A percentile compares a stretch with the other conserved stretches of the same genome.
Conservation (phyloP, 2,888 invertebrate species). For the Chrysolina americana region DNA sequence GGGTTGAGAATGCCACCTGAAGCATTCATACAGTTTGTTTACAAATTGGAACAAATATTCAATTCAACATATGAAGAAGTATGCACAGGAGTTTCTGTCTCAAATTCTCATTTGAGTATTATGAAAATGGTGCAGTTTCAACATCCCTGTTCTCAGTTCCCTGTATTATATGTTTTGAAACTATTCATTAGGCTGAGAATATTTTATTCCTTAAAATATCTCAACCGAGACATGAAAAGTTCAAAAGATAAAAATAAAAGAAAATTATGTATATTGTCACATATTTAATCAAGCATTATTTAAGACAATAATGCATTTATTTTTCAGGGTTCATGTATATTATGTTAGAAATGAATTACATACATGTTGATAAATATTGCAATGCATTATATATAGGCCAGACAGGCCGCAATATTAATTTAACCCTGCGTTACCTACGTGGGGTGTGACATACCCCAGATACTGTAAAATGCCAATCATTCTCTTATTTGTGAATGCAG, state of each 20-base stretch:
- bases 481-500: too few species aligned
- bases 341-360: too few species aligned
- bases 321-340: background rate
- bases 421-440: too few species aligned
- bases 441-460: too few species aligned
- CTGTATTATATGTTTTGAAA: too few species aligned
- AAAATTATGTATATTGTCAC: too few species aligned
- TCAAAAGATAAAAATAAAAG: background rate
- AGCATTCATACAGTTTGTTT: conserved; percentile 1
- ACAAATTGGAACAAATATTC: background rate
- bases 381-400: too few species aligned
- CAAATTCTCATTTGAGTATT: background rate
- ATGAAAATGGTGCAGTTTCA: background rate
- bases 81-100: background rate
- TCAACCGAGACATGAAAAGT: background rate
- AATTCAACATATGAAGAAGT: background rate
- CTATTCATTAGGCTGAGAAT: too few species aligned
- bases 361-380: too few species aligned
- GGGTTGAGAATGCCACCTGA: conserved; percentile 1
- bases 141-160: background rate
- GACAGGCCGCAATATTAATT: too few species aligned
- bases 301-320: background rate
- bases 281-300: too few species aligned
- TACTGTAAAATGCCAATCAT: too few species aligned
- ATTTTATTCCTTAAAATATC: background rate